Percentiles rank a stretch among this genome's conserved stretches.
Evolutionary conservation across 2,113 vertebrate species (phyloP).

Genomic region (Tautogolabrus adspersus): DNA sequence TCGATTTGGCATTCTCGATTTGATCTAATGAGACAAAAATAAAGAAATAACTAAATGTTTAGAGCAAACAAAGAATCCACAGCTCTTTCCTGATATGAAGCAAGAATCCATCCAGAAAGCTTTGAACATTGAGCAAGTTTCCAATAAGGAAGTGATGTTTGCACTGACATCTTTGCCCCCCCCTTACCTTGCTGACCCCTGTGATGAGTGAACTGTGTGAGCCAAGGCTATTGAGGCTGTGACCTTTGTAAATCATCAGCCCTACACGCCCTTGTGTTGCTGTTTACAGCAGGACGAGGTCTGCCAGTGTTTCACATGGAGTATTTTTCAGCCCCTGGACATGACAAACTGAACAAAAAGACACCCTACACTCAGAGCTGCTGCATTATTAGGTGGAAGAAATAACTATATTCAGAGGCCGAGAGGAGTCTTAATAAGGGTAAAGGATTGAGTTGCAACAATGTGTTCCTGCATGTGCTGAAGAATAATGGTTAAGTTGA

Average conservation of each 20-base stretch:
- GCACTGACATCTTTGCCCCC: neutral
- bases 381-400: constrained; percentile 30
- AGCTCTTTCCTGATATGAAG: neutral
- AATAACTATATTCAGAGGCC: constrained; percentile 26
- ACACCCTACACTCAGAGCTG: constrained; percentile 32
- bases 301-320: constrained; percentile 52
- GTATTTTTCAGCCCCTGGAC: constrained; percentile 26
- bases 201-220: constrained; percentile 67
- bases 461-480: constrained; percentile 35
- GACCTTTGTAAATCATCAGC: constrained; percentile 84
- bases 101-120: neutral
- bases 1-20: constrained; percentile 98
- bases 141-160: constrained; percentile 8
- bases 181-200: constrained; percentile 31
- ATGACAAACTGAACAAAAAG: constrained; percentile 17
- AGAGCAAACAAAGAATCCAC: neutral
- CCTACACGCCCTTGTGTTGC: constrained; percentile 70
- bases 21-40: constrained; percentile 82
- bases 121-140: neutral
- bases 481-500: constrained; percentile 77
- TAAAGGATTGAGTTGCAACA: constrained; percentile 47
- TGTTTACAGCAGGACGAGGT: constrained; percentile 62
- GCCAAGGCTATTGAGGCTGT: constrained; percentile 71
- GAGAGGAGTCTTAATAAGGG: constrained; percentile 16
- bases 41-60: neutral